These are phyloP conservation scores for Notamacropus eugenii DNA, from an alignment of 2,797 vertebrate species.

Conservation along the genomic window DNA sequence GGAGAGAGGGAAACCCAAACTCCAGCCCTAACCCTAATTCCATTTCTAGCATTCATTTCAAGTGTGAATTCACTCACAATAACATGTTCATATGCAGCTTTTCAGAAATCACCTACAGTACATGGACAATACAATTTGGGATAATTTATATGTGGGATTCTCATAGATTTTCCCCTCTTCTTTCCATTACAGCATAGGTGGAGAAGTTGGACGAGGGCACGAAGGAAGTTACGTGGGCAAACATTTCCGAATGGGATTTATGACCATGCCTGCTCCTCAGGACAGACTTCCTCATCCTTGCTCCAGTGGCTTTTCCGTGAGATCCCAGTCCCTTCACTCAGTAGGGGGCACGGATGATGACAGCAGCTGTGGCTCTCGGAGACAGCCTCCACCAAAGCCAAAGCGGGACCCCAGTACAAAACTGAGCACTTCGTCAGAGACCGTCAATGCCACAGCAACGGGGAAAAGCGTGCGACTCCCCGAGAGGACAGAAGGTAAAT, in stretches of 20 bases:
- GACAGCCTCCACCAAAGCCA: conserved; percentile 97
- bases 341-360: conserved; percentile 96
- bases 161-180: conserved; percentile 3
- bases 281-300: conserved; percentile 93
- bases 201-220: conserved; percentile 91
- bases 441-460: conserved; percentile 91
- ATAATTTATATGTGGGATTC: background rate
- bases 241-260: conserved; percentile 97
- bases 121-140: background rate
- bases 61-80: background rate
- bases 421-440: conserved; percentile 97
- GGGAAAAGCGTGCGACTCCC: conserved; percentile 88
- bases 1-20: background rate
- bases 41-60: background rate
- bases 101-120: no score
- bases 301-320: conserved; percentile 94
- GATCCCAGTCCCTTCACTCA: conserved; percentile 98
- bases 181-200: conserved; percentile 91
- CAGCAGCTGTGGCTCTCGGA: conserved; percentile 93
- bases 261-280: conserved; percentile 95
- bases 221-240: conserved; percentile 92
- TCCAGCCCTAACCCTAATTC: background rate
- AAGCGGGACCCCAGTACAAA: conserved; percentile 98
- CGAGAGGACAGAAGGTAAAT: conserved; percentile 88
- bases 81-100: background rate